Evolutionary conservation across 2,888 invertebrate genomes (phyloP).

Genomic region (Lymantria monacha): DNA sequence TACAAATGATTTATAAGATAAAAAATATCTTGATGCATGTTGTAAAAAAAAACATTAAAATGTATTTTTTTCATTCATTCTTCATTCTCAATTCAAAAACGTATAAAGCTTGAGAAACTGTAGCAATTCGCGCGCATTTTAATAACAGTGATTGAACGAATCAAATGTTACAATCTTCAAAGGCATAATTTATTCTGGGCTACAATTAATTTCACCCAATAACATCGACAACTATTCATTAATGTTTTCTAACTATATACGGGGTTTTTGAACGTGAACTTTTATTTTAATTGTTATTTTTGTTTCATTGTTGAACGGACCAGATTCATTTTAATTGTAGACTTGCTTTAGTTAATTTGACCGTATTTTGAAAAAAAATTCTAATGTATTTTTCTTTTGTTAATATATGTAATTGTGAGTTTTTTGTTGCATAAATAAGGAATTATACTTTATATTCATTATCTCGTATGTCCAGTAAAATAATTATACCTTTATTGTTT

Average conservation of each 20-base stretch:
- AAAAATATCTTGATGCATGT: no score
- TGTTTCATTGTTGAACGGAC: conserved; percentile 22
- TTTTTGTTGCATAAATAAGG: not conserved
- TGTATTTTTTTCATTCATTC: not conserved
- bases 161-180: conserved; percentile 56
- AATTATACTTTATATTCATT: not conserved
- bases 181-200: conserved; percentile 54
- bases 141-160: conserved; percentile 63
- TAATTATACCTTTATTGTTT: no score
- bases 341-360: conserved; percentile 5
- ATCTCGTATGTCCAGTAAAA: not conserved
- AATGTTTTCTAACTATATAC: conserved; percentile 53
- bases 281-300: conserved; percentile 24
- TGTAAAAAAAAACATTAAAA: no score
- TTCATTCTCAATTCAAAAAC: not conserved
- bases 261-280: conserved; percentile 21
- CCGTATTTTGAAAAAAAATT: conserved; percentile 2
- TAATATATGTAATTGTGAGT: not conserved
- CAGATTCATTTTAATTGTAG: conserved; percentile 5
- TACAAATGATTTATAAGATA: no score
- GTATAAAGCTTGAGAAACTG: conserved; percentile 21
- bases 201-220: conserved; percentile 68
- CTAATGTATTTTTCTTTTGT: not conserved
- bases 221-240: conserved; percentile 55
- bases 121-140: conserved; percentile 27